Conservation (phyloP, 2,113 vertebrate species). For the Amphiprion percula region DNA sequence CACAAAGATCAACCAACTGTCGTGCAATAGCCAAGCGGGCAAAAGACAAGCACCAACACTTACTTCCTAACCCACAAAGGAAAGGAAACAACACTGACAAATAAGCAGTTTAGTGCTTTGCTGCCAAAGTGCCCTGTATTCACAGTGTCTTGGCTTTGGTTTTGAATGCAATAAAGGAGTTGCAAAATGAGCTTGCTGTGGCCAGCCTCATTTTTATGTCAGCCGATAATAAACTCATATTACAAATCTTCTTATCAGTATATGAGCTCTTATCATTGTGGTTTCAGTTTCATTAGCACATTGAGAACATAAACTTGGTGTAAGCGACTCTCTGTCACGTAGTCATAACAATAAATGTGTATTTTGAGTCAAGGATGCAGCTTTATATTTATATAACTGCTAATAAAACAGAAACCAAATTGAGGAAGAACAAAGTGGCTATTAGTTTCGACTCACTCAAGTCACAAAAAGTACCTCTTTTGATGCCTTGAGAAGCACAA, state of each 20-base stretch:
- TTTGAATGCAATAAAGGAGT: slow-evolving; percentile 22
- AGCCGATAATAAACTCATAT: neutral
- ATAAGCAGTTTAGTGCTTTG: slow-evolving; percentile 9
- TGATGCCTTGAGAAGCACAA: neutral
- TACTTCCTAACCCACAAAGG: slow-evolving; percentile 51
- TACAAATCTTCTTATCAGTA: slow-evolving; percentile 16
- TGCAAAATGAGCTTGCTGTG: slow-evolving; percentile 24
- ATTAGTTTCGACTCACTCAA: neutral
- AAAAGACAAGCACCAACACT: slow-evolving; percentile 56
- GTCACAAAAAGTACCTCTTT: neutral
- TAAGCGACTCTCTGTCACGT: neutral
- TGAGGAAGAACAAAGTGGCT: slow-evolving; percentile 21
- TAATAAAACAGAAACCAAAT: slow-evolving; percentile 23
- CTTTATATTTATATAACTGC: neutral
- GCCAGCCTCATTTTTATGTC: neutral
- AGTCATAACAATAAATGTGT: slow-evolving; percentile 2
- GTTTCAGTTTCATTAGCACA: slow-evolving; percentile 28
- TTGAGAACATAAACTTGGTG: slow-evolving; percentile 15
- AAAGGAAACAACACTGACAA: slow-evolving; percentile 50
- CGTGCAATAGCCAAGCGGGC: slow-evolving; percentile 34
- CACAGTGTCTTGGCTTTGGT: slow-evolving; percentile 18
- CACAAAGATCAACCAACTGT: slow-evolving; percentile 62
- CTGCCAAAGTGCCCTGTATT: slow-evolving; percentile 7
- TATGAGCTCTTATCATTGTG: neutral
- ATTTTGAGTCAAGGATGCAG: neutral